Evolutionary conservation across 2,797 vertebrate genomes (phyloP).

Genomic region (Chelmon rostratus): DNA sequence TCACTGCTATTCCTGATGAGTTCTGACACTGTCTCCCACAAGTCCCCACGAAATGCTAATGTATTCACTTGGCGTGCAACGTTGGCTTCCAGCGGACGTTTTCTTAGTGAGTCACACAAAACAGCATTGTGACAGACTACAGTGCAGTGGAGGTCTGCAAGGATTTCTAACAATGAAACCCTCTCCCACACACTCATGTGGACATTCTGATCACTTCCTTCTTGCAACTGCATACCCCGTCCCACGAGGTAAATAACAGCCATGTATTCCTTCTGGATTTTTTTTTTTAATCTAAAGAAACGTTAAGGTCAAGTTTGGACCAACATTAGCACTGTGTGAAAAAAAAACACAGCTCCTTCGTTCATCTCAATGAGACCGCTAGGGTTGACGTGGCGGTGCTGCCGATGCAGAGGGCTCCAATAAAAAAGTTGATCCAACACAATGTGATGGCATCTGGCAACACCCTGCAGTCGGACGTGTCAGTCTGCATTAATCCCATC

Average conservation of each 20-base stretch:
- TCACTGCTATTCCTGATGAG: conserved; percentile 18
- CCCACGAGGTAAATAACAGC: neutral
- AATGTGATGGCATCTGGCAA: neutral
- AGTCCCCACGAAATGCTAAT: conserved; percentile 22
- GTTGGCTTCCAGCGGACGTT: conserved; percentile 19
- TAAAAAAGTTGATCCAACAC: neutral
- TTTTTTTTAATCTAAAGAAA: neutral
- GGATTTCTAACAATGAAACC: neutral
- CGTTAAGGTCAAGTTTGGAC: neutral
- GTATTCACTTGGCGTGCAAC: conserved; percentile 2
- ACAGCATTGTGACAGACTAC: neutral
- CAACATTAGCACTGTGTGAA: too few relatives aligned
- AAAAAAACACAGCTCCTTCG: neutral
- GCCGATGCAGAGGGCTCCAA: neutral
- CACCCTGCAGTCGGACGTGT: neutral
- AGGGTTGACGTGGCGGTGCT: neutral
- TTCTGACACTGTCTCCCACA: conserved; percentile 24
- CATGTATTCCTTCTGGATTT: neutral
- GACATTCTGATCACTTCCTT: neutral
- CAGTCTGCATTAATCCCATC: neutral
- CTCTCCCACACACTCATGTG: neutral
- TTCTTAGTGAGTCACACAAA: neutral
- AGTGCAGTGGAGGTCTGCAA: neutral
- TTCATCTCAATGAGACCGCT: neutral
- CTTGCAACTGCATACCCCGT: neutral